Evolutionary conservation across 2,113 vertebrate genomes (phyloP).

Genomic region (Chrysochloris asiatica): DNA sequence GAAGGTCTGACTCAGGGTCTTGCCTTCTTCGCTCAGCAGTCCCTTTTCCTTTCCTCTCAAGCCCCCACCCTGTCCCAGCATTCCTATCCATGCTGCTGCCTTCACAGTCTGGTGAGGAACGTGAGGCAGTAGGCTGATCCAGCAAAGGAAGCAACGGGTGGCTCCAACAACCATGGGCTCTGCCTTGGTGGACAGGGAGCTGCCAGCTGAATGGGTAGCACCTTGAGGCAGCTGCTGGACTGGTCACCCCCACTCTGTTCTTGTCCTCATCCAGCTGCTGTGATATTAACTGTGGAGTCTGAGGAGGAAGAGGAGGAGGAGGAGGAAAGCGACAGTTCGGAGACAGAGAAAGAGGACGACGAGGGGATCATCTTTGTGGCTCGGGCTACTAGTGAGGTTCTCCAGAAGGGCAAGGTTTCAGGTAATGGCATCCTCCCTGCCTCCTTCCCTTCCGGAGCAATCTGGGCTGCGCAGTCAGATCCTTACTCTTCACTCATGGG

Average conservation of each 20-base stretch:
- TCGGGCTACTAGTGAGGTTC: slow-evolving; percentile 88
- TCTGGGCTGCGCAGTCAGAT: not conserved
- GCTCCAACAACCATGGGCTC: not conserved
- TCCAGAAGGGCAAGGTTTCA: slow-evolving; percentile 88
- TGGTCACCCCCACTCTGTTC: slow-evolving; percentile 79
- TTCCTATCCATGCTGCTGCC: not conserved
- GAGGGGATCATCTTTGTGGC: slow-evolving; percentile 95
- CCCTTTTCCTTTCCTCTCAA: not conserved
- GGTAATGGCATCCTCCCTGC: slow-evolving; percentile 81
- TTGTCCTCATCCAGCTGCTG: slow-evolving; percentile 81
- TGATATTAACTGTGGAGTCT: slow-evolving; percentile 85
- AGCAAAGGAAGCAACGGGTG: not conserved
- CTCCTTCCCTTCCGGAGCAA: not conserved
- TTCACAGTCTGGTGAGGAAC: not conserved
- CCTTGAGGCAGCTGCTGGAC: not conserved
- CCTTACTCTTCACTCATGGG: not conserved
- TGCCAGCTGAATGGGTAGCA: not conserved
- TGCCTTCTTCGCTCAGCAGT: slow-evolving; percentile 2
- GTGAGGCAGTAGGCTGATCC: not conserved
- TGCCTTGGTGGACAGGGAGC: slow-evolving; percentile 1
- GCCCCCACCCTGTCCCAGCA: not conserved
- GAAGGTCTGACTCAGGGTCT: not conserved
- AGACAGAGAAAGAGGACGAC: slow-evolving; percentile 92
- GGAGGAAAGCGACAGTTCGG: slow-evolving; percentile 87
- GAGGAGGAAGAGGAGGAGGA: slow-evolving; percentile 88